Conservation (phyloP, 2,797 vertebrate species). For the Numenius phaeopus region DNA sequence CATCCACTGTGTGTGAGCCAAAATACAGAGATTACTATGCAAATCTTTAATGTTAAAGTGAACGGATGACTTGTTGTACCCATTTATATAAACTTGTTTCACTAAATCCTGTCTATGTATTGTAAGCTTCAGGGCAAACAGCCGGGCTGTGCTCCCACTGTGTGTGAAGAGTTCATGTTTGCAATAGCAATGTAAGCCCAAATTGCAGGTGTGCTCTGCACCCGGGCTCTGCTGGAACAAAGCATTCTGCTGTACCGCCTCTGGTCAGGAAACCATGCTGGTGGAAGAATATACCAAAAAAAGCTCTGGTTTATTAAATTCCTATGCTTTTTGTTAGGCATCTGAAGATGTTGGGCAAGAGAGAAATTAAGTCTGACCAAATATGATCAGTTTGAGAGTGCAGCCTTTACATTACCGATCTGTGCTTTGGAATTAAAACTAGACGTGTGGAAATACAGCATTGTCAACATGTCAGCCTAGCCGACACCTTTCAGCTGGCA, state of each 20-base stretch:
- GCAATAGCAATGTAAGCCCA: neutral
- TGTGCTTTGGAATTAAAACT: constrained; percentile 54
- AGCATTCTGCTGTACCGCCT: neutral
- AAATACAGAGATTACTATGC: neutral
- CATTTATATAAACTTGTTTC: constrained; percentile 25
- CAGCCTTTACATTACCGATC: neutral
- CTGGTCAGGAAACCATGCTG: neutral
- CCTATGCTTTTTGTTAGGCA: neutral
- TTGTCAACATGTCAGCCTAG: constrained; percentile 55
- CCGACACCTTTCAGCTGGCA: constrained; percentile 6
- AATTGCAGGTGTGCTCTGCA: neutral
- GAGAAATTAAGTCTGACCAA: neutral
- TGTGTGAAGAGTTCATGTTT: neutral
- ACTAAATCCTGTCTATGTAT: neutral
- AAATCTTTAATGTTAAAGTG: neutral
- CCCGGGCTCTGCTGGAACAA: neutral
- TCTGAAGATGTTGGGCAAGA: neutral
- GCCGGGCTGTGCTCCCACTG: neutral
- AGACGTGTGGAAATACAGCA: constrained; percentile 33
- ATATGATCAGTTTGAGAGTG: neutral
- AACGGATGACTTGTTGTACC: neutral
- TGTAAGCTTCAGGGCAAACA: constrained; percentile 7
- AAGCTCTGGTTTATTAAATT: neutral
- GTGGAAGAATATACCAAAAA: neutral
- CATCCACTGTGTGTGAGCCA: neutral